Evolutionary conservation across 2,113 vertebrate genomes (phyloP), one percentile per base, ranked within the genome.

Genomic region (Rousettus leschenaultii): DNA sequence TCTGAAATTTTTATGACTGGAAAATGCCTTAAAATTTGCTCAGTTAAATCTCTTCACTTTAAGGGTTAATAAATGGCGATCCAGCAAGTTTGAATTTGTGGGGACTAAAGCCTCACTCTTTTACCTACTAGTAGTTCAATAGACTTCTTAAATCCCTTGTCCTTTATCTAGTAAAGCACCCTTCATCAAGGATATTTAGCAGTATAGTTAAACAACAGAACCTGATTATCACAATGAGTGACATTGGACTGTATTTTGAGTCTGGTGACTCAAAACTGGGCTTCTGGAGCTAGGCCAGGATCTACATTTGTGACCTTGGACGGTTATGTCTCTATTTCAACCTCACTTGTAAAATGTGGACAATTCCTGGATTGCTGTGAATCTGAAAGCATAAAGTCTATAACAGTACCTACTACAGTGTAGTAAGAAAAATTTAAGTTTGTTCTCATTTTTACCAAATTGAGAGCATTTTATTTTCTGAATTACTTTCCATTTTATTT

Each of bases 401-500:
- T 68, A 26, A 2, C 11, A 61, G 7, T n/a, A 11, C 6, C 40
- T 43, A 15, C 0, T 45, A 33, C 0, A 26, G 53, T 10, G 14
- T 28, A 28, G 8, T 11, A 78, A 59, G 18, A 14, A 26, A 30
- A 45, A 63, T 38, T 38, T 16, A 7, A 66, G 33, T 4, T 22
- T 26, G 1, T 26, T 84, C 30, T 53, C 63, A 91, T 84, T 84
- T 88, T 94, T 66, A 38, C 35, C 80, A 90, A 70, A 61, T 40
- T 61, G n/a, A 91, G 14, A 94, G 94, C 30, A 77, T 92, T 63
- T 91, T 66, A 18, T 43, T 96, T 77, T 84, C 84, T 71, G 35
- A 40, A 9, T 74, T 96, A 16, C 73, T 73, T 88, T 84, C 40
- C 82, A 59, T 51, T 77, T 95, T 48, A 65, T 75, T 75, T 71